A percentile compares a stretch with the other conserved stretches of the same genome.
Conservation (phyloP, 2,113 vertebrate genomes). For the Bubo scandiacus region DNA sequence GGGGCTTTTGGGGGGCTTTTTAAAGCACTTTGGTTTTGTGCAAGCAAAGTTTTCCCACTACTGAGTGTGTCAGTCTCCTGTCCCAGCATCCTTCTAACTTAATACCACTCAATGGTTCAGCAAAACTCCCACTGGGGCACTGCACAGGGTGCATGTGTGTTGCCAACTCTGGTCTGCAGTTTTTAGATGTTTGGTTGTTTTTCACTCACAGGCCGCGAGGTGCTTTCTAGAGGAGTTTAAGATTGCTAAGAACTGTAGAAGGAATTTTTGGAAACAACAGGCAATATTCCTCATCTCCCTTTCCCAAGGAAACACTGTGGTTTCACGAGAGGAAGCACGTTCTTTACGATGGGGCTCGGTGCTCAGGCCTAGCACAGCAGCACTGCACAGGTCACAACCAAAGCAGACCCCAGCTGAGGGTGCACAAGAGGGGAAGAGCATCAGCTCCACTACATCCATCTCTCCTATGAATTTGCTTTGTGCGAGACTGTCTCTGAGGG, state of each 20-base stretch:
- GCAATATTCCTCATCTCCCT: neutral
- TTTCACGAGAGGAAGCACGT: accelerated
- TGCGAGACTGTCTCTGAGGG: neutral
- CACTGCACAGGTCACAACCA: neutral
- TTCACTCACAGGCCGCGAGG: neutral
- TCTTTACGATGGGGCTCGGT: accelerated
- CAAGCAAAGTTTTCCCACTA: neutral
- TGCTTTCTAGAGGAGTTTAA: neutral
- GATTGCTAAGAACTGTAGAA: neutral
- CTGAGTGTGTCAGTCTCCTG: neutral
- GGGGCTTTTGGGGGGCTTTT: neutral
- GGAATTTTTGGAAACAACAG: neutral
- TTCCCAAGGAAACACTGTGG: neutral
- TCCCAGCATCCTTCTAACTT: neutral
- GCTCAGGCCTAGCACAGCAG: neutral
- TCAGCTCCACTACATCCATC: neutral
- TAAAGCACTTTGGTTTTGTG: neutral
- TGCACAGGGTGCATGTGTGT: accelerated
- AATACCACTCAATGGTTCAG: neutral
- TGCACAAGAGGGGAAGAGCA: neutral
- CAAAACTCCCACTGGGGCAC: neutral
- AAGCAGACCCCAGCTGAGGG: neutral
- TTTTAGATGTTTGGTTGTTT: neutral
- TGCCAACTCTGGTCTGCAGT: neutral
- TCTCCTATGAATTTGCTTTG: neutral